phyloP scores from a whole-genome alignment of 2,113 vertebrate genomes.

The Equus przewalskii region DNA sequence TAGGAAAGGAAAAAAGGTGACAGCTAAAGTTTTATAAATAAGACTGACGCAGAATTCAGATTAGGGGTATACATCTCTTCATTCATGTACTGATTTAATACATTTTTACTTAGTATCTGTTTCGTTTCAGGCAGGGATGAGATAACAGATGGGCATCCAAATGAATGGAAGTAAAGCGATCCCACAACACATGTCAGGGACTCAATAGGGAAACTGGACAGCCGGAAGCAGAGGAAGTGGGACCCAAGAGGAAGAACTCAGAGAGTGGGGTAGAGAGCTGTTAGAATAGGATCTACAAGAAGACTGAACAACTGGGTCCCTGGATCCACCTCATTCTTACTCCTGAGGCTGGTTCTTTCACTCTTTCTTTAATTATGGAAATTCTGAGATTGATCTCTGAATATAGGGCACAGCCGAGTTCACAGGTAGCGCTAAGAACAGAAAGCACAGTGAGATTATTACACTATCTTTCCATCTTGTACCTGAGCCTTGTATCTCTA shows the following conservation, averaged over 20 bases:
- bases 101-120: neutral
- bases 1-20: neutral
- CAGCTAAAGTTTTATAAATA: neutral
- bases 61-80: neutral
- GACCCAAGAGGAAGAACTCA: neutral
- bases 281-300: neutral
- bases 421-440: neutral
- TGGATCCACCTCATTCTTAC: neutral
- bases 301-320: neutral
- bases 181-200: neutral
- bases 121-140: neutral
- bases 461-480: neutral
- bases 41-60: neutral
- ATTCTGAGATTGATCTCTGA: slow-evolving; percentile 2
- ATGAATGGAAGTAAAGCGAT: neutral
- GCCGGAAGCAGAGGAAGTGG: neutral
- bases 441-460: neutral
- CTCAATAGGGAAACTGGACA: neutral
- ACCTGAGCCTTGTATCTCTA: neutral
- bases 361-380: neutral
- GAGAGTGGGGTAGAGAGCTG: neutral
- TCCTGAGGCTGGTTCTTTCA: neutral
- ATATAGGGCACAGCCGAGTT: neutral
- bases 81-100: neutral
- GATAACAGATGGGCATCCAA: neutral